A percentile compares a stretch with the other conserved stretches of the same genome.
Conservation (phyloP, 1,140 invertebrate genomes). For the Sycophila sp. region DNA sequence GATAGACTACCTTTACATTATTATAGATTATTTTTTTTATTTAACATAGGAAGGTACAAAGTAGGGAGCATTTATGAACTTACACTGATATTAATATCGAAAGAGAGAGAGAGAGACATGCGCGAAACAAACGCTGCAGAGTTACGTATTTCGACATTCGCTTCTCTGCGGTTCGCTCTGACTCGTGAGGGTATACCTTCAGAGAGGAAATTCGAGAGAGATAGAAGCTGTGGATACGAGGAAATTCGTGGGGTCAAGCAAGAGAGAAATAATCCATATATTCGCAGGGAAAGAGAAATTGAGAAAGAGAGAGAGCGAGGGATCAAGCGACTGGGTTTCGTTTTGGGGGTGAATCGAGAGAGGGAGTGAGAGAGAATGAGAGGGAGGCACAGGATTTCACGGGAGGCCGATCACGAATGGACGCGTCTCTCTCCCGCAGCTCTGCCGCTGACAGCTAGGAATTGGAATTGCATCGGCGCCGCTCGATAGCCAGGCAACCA, state of each 20-base stretch:
- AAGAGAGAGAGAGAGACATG: not conserved
- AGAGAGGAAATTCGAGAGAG: not conserved
- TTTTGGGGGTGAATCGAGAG: conserved; percentile 40
- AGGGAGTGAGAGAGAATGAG: conserved; percentile 42
- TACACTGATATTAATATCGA: too few relatives aligned
- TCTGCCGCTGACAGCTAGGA: conserved; percentile 68
- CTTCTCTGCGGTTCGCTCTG: not conserved
- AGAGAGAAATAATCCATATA: conserved; percentile 34
- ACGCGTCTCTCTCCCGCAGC: conserved; percentile 67
- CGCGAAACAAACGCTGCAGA: not conserved
- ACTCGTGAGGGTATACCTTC: not conserved
- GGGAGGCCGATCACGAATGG: conserved; percentile 65
- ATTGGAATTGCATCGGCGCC: conserved; percentile 68
- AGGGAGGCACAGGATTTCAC: conserved; percentile 63
- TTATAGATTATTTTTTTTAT: too few relatives aligned
- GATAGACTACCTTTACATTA: too few relatives aligned
- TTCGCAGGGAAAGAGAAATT: conserved; percentile 20
- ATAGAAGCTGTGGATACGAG: not conserved
- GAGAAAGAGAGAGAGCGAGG: conserved; percentile 39
- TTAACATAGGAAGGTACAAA: not conserved
- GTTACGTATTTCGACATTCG: conserved; percentile 18
- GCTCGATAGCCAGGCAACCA: conserved; percentile 64
- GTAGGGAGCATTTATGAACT: too few relatives aligned
- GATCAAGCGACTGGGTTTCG: conserved; percentile 35
- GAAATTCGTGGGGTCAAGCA: conserved; percentile 11